Percentiles rank a stretch among this genome's conserved stretches.
Evolutionary conservation across 2,888 invertebrate species (phyloP).

Genomic region (Dasysyrphus albostriatus): DNA sequence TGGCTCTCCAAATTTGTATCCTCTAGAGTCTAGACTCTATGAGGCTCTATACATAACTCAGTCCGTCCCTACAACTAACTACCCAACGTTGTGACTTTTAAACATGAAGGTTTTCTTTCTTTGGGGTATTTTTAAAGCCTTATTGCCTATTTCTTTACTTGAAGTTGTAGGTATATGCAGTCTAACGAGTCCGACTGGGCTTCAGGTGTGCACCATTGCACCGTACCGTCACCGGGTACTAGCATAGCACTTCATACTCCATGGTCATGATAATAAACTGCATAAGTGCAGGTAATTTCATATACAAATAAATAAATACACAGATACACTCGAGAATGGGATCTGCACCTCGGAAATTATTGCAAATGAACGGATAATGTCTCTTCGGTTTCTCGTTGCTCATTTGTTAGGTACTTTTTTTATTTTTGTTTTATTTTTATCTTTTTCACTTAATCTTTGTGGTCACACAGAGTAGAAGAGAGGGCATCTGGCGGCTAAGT

Average conservation of each 20-base stretch:
- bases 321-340: constrained; percentile 29
- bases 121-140: constrained; percentile 19
- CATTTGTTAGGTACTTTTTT: constrained; percentile 56
- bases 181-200: constrained; percentile 74
- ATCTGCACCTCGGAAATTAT: constrained; percentile 66
- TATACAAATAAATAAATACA: constrained; percentile 64
- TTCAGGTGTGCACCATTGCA: constrained; percentile 74
- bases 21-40: too few relatives aligned
- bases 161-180: constrained; percentile 44
- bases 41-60: background rate
- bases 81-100: constrained; percentile 29
- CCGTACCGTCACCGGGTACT: constrained; percentile 41
- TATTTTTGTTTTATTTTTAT: constrained; percentile 40
- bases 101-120: constrained; percentile 42
- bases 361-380: constrained; percentile 75
- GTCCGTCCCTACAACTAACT: background rate
- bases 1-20: background rate
- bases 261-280: constrained; percentile 67
- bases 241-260: constrained; percentile 57
- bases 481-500: constrained; percentile 50
- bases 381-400: constrained; percentile 64
- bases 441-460: constrained; percentile 72
- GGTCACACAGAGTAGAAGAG: constrained; percentile 33
- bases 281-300: constrained; percentile 66
- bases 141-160: constrained; percentile 43